Base-by-base conservation (phyloP, 2,888 invertebrate genomes). In the Oscheius sp. region DNA sequence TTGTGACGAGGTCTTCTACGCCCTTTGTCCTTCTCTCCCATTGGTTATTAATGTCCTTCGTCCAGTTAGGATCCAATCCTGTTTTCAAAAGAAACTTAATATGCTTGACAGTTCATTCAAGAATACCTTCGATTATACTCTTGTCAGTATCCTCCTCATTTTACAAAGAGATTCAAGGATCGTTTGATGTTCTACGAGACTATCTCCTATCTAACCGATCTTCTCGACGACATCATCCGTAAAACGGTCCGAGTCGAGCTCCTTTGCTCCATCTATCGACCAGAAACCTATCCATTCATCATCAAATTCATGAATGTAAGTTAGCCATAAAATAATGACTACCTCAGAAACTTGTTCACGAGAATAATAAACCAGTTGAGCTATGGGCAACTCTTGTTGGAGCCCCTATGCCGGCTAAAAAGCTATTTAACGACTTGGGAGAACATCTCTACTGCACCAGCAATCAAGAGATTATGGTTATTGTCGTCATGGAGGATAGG, bases 1-100 rank as follows among this genome's bases (percentile, higher is more conserved):
- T 22, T 47, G 47, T 22, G 47, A 47, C 9, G 47, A 47, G 22
- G 24, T 47, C 17, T 47, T 47, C 47, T 47, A 47, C 47, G 22
- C 47, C 5, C 12, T 47, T 3, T 47, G 47, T 22, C 47, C 47
- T 5, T 22, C 22, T 4, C 24, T 47, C 24, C 47, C 47, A 6
- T 12, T 47, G 47, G 47, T 24, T 2, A 47, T 47, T 20, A 20
- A 14, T 24, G 12, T 24, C 22, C 47, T 47, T 12, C 47, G 3
- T 14, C 47, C 47, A 4, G 24, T 4, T 9, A 47, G 12, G 12
- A 22, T 47, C 24, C 17, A 20, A 9, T 20, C 17, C 24, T 17
- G 20, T 22, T 47, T 12, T 3, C 47, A 47, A 24, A 2, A 20
- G 17, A 47, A 6, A 5, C 22, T 47, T 24, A 24, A 14, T 20